Evolutionary conservation across 92 coral and sea anemone species (phyloP), one percentile per base, ranked within the genome.

Genomic region (Plumapathes pennacea): DNA sequence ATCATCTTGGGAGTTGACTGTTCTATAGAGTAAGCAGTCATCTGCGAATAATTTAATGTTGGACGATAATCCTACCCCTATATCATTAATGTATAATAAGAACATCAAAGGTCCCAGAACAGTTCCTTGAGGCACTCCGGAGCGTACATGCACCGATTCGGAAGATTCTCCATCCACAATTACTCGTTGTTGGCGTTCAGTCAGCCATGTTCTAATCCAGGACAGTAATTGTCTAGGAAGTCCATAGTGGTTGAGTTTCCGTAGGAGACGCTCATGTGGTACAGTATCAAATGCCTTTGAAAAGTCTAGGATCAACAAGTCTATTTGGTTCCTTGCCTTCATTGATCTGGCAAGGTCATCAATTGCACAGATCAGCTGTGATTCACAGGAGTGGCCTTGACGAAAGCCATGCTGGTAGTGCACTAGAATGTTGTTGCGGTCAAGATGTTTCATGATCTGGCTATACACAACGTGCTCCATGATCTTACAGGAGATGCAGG

Each of bases 351-450:
- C 38, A 14, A 50, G 27, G 18, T 27, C 15, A 27, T 50, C 57
- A n/a, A 50, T 50, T 7, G 57, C 57, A 27, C 32, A 27, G 33
- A 60, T 60, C 27, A 24, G 38, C 29, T 60, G 68, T 25, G 68
- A 60, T 43, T 60, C 68, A 60, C 68, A 60, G 44, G 68, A 60
- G 64, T 38, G 64, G 25, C 53, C 53, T 46, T 28, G 13, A 19
- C 64, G 64, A 38, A 57, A 57, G 24, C 21, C 67, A 31, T 60
- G 55, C 43, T 41, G 67, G 23, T 42, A 60, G 28, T 38, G 54
- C 26, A 59, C 67, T 22, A 59, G 67, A 3, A 59, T 59, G 32
- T 41, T 41, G 38, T 40, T 60, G 25, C 25, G 32, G 19, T 41
- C 68, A 43, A 44, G 68, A 41, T 40, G 38, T 40, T 37, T 12